These are phyloP conservation scores for Crossaster papposus DNA, from an alignment of 53 echinoderm and acorn worm genomes.

Conservation along the genomic window DNA sequence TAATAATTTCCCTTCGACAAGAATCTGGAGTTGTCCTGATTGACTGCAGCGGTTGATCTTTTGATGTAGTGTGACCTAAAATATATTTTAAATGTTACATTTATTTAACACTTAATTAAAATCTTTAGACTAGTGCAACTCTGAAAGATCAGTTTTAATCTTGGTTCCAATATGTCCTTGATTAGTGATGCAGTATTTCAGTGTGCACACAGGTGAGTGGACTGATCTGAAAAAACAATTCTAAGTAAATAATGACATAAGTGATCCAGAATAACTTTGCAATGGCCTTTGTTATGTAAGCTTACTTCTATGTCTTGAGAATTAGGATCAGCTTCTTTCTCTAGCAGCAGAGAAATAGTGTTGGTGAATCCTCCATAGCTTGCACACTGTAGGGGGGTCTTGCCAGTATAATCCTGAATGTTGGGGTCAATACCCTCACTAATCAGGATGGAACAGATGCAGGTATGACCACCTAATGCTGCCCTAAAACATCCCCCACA, in stretches of 20 bases:
- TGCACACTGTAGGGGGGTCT: slow-evolving; percentile 95
- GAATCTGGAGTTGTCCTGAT: too few relatives aligned
- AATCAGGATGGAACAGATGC: slow-evolving; percentile 77
- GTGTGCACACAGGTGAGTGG: too few relatives aligned
- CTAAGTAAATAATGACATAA: neutral
- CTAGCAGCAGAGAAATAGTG: slow-evolving; percentile 85
- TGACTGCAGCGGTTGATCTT: too few relatives aligned
- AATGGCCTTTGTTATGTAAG: neutral
- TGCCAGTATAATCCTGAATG: slow-evolving; percentile 82
- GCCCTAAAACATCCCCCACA: slow-evolving; percentile 66
- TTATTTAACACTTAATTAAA: too few relatives aligned
- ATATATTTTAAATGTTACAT: too few relatives aligned
- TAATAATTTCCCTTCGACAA: too few relatives aligned
- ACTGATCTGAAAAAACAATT: neutral
- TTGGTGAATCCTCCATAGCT: slow-evolving; percentile 98
- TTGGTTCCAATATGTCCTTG: too few relatives aligned
- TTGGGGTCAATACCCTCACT: slow-evolving; percentile 80
- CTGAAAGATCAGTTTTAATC: too few relatives aligned
- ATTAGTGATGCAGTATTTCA: too few relatives aligned
- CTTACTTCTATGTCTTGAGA: slow-evolving; percentile 91
- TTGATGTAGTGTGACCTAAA: too few relatives aligned
- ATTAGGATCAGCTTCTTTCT: slow-evolving; percentile 88
- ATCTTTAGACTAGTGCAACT: too few relatives aligned
- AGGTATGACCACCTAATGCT: slow-evolving; percentile 90
- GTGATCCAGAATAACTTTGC: neutral